Evolutionary conservation across 2,113 vertebrate species (phyloP), one percentile per base, ranked within the genome.

Genomic region (Galemys pyrenaicus): DNA sequence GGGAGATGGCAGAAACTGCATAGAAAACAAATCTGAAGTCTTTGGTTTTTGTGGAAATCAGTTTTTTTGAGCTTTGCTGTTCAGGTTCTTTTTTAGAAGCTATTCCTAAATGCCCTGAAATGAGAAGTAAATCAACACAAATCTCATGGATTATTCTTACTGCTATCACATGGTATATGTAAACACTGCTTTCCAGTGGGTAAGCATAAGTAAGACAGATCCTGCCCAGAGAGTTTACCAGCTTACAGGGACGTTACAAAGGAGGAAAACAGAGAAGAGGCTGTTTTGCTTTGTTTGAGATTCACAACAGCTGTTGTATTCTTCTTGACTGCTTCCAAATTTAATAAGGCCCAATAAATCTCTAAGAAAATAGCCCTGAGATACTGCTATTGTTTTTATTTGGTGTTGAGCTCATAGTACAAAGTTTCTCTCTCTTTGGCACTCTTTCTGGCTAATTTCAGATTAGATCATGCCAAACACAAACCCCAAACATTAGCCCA

Each of bases 251-350:
- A 30, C 2, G 46, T 46, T 60, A 81, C 91, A 93, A 95, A 94
- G 87, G 92, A 96, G 92, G 49, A 96, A 97, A 97, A 54, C 77
- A 97, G 86, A 96, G 95, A 91, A 97, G 62, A 97, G 64, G 80
- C 62, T 97, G 92, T 97, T 97, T 96, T 83, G n/a, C 96, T 97
- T 97, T 95, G 64, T 97, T 97, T 92, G 79, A 97, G 83, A 89
- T 87, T 96, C 94, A 78, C 95, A 97, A 98, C 97, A 98, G 95
- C 97, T 98, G 96, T 78, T 98, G 85, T 95, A 96, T 97, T 98
- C 92, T 98, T 97, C 96, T 98, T 98, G 95, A 90, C 95, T 97
- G 92, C 37, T 89, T 98, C 83, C 92, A 95, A 91, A 98, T 95
- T 97, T 97, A 98, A 97, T 97, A 96, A 97, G 41, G 2, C 56